Conservation (phyloP, 2,888 invertebrate genomes). For the Eilema griseolum region DNA sequence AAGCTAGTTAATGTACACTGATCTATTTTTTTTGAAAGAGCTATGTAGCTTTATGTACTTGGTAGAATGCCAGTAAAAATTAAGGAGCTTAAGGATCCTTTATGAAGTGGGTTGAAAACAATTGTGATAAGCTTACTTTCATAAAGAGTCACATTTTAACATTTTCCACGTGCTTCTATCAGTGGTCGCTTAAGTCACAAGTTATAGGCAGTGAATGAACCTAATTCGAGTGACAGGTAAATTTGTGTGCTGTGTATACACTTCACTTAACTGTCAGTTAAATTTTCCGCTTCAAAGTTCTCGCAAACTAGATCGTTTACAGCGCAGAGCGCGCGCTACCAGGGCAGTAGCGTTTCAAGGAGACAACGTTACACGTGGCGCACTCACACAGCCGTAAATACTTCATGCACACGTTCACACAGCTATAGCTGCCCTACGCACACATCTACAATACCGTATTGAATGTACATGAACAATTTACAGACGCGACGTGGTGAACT, state of each 20-base stretch:
- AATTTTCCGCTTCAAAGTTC: slow-evolving; percentile 76
- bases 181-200: neutral
- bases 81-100: too few relatives aligned
- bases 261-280: slow-evolving; percentile 70
- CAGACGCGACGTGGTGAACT: slow-evolving; percentile 74
- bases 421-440: slow-evolving; percentile 26
- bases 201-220: slow-evolving; percentile 21
- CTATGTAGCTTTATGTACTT: neutral
- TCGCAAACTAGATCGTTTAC: slow-evolving; percentile 77
- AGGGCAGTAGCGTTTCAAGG: slow-evolving; percentile 63
- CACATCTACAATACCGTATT: slow-evolving; percentile 51
- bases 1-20: neutral
- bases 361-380: slow-evolving; percentile 70
- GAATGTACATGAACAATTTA: slow-evolving; percentile 60
- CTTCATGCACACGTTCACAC: slow-evolving; percentile 58
- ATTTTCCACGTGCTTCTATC: neutral
- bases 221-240: slow-evolving; percentile 29
- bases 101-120: too few relatives aligned
- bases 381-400: slow-evolving; percentile 65
- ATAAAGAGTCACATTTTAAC: neutral
- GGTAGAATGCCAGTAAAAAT: neutral
- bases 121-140: neutral
- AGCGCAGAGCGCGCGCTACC: slow-evolving; percentile 68
- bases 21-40: neutral
- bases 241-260: slow-evolving; percentile 52